Conservation (phyloP, 2,797 vertebrate genomes). For the Columba guinea region DNA sequence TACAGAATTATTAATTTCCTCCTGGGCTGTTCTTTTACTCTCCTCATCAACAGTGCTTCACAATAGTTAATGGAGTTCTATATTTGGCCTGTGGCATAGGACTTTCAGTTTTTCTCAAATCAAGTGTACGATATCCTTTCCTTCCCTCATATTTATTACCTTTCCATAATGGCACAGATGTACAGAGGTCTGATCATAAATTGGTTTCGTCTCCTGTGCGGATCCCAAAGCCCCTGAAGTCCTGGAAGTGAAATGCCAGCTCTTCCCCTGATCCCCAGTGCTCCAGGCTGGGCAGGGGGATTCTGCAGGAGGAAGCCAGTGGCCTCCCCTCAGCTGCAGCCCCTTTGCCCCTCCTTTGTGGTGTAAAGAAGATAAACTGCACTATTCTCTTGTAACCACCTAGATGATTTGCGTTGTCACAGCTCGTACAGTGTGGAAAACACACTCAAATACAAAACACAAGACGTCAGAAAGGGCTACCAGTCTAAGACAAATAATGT, state of each 20-base stretch:
- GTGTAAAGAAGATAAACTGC: background rate
- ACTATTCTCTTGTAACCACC: background rate
- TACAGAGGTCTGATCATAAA: slow-evolving; percentile 65
- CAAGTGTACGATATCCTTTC: slow-evolving; percentile 46
- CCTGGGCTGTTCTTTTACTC: slow-evolving; percentile 62
- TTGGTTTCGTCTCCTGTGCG: slow-evolving; percentile 22
- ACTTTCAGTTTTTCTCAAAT: slow-evolving; percentile 55
- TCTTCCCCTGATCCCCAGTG: background rate
- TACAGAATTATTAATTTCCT: slow-evolving; percentile 73
- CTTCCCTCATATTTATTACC: slow-evolving; percentile 63
- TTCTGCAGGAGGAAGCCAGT: background rate
- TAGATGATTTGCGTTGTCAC: slow-evolving; percentile 45
- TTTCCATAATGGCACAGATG: slow-evolving; percentile 66
- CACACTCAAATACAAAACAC: slow-evolving; percentile 23
- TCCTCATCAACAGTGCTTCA: slow-evolving; percentile 55
- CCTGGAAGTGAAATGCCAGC: background rate
- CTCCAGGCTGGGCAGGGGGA: background rate
- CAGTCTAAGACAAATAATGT: slow-evolving; percentile 23
- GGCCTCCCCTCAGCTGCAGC: background rate
- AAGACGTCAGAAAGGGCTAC: slow-evolving; percentile 28
- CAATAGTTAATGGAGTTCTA: slow-evolving; percentile 66
- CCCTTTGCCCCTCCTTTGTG: background rate
- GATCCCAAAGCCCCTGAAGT: slow-evolving; percentile 39
- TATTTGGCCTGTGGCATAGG: slow-evolving; percentile 68
- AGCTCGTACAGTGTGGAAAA: slow-evolving; percentile 1